Conservation (phyloP, 2,797 vertebrate genomes). For the Diplodus sargus region DNA sequence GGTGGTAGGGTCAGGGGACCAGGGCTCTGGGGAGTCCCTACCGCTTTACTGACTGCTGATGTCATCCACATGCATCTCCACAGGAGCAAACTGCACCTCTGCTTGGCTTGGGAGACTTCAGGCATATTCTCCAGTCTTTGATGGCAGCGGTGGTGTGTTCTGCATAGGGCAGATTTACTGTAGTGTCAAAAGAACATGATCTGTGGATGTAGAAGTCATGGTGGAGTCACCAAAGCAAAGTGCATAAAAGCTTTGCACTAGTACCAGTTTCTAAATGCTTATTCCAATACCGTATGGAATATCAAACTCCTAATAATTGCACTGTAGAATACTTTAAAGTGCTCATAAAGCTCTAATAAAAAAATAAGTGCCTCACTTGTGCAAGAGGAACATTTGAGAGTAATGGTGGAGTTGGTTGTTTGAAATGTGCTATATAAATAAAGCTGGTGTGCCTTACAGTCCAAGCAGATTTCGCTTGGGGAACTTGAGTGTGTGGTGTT, state of each 20-base stretch:
- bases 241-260: not conserved
- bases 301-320: not conserved
- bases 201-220: too few species aligned
- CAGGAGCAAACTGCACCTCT: not conserved
- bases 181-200: not conserved
- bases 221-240: not conserved
- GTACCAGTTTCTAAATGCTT: not conserved
- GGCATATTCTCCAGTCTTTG: not conserved
- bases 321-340: not conserved
- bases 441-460: not conserved
- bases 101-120: not conserved
- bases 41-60: constrained; percentile 12
- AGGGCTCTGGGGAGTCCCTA: constrained; percentile 11
- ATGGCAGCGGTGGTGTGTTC: not conserved
- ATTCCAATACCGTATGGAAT: not conserved
- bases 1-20: constrained; percentile 16
- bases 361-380: not conserved
- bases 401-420: not conserved
- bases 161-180: not conserved
- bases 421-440: not conserved
- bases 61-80: constrained; percentile 12
- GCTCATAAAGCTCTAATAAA: not conserved
- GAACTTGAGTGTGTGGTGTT: not conserved
- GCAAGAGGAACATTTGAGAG: not conserved
- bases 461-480: not conserved